These are phyloP conservation scores for Colossoma macropomum DNA, from an alignment of 2,113 vertebrate species.

Conservation along the genomic window DNA sequence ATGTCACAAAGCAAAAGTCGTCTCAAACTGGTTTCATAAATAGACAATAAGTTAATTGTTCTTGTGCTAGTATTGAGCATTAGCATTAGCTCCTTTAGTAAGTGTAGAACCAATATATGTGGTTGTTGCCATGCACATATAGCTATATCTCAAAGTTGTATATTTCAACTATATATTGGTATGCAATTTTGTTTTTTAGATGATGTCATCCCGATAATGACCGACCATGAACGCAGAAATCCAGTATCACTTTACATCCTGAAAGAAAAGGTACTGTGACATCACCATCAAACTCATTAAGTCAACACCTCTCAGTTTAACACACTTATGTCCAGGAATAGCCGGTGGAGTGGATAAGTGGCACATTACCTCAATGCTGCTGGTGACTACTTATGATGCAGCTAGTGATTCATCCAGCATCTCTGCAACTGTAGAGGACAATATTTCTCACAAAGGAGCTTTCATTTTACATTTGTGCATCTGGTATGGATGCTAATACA, in stretches of 20 bases:
- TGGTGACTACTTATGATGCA: conserved; percentile 12
- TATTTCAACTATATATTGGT: background rate
- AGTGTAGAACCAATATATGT: too few species aligned
- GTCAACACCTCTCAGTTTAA: background rate
- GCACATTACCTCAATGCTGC: conserved; percentile 25
- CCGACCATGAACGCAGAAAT: conserved; percentile 82
- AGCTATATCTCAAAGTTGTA: too few species aligned
- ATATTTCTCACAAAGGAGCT: background rate
- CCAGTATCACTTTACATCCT: conserved; percentile 89
- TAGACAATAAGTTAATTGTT: too few species aligned
- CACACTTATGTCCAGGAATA: conserved; percentile 39
- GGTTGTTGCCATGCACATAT: too few species aligned
- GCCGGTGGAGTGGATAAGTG: conserved; percentile 36
- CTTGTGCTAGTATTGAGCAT: too few species aligned
- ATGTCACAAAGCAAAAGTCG: too few species aligned
- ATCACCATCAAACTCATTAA: conserved; percentile 24
- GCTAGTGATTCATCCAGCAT: conserved; percentile 25
- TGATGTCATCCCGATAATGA: conserved; percentile 74
- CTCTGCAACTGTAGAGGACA: background rate
- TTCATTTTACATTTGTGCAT: conserved; percentile 9
- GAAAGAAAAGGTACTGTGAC: conserved; percentile 85
- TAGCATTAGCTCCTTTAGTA: too few species aligned
- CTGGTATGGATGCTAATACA: background rate
- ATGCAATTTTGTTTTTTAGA: conserved; percentile 66
- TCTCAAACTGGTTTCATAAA: too few species aligned